Evolutionary conservation across 1,140 invertebrate genomes (phyloP), one percentile per base, ranked within the genome.

Genomic region (Pseudomyrmex pallidus): DNA sequence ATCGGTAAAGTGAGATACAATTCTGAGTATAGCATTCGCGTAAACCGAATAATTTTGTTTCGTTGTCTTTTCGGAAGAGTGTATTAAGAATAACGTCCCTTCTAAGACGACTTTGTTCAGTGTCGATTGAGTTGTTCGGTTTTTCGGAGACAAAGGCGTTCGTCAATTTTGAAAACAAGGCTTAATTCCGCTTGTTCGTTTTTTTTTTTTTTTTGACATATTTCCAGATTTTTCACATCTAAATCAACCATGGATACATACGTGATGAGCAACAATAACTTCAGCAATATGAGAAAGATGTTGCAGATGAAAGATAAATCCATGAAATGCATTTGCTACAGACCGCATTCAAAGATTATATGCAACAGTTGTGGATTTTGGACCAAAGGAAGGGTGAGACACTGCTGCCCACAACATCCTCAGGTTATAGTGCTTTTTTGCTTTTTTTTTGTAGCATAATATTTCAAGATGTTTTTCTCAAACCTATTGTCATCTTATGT

Each of bases 301-400:
- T 46, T 13, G 10, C 15, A 48, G 9, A 25, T 50, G 5, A 35
- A 35, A 7, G 5, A 35, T 12, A 48, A 12, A 12, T 46, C 2
- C 10, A 2, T 68, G 48, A n/a, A 48, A 15, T 82, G 86, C 13
- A 52, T 89, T 46, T 90, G 89, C 67, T n/a, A 68, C 7, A 86
- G 90, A 63, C 84, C 88, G 3, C 78, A 83, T 17, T 52, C 63
- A 4, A 56, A 78, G 0, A 74, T 91, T 17, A 57, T 90, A 10
- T 91, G 90, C n/a, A 63, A 59, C 25, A 68, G 82, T 52, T 91
- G 89, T 76, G 90, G 90, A 25, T 83, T 82, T 64, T 61, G 86
- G 15, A 70, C 64, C 2, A 74, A 17, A 48, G 89, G 89, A 46
- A 74, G 90, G 68, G 72, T 91, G 2, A 64, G 82, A 46, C 83